These are phyloP conservation scores for Agonum fuliginosum DNA, from an alignment of 2,888 invertebrate genomes.

Conservation along the genomic window DNA sequence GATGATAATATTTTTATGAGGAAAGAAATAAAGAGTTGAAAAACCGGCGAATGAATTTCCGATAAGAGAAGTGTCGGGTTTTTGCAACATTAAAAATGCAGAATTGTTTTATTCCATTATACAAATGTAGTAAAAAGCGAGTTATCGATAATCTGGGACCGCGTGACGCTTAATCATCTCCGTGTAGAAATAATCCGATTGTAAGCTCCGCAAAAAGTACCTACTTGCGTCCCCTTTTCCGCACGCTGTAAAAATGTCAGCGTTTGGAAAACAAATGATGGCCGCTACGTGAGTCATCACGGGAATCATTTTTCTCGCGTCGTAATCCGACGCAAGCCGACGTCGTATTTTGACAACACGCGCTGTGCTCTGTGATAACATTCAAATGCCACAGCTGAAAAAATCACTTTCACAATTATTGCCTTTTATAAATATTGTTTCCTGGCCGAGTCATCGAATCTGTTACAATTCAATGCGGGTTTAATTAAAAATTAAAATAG, in stretches of 20 bases:
- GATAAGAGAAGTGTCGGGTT: neutral
- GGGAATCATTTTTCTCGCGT: conserved; percentile 57
- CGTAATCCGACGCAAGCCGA: conserved; percentile 36
- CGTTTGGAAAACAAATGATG: conserved; percentile 58
- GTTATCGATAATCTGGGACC: conserved; percentile 42
- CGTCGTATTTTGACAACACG: conserved; percentile 57
- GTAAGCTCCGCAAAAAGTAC: conserved; percentile 55
- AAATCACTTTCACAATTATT: conserved; percentile 11
- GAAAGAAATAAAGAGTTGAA: neutral
- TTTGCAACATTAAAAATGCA: conserved; percentile 35
- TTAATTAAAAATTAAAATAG: conserved; percentile 30
- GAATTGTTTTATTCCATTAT: conserved; percentile 41
- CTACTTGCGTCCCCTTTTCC: conserved; percentile 47
- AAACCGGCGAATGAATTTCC: neutral
- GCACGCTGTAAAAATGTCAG: conserved; percentile 58
- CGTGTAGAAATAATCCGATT: conserved; percentile 54
- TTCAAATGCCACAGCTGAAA: conserved; percentile 45
- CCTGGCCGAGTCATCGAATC: neutral
- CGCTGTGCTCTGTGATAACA: conserved; percentile 51
- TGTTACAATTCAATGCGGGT: neutral
- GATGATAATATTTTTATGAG: neutral
- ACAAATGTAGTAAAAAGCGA: conserved; percentile 34
- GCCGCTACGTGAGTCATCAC: conserved; percentile 58
- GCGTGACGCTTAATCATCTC: conserved; percentile 45
- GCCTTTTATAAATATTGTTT: conserved; percentile 30